phyloP scores from a whole-genome alignment of 2,797 vertebrate genomes.

The Ctenochaetus hawaiiensis region DNA sequence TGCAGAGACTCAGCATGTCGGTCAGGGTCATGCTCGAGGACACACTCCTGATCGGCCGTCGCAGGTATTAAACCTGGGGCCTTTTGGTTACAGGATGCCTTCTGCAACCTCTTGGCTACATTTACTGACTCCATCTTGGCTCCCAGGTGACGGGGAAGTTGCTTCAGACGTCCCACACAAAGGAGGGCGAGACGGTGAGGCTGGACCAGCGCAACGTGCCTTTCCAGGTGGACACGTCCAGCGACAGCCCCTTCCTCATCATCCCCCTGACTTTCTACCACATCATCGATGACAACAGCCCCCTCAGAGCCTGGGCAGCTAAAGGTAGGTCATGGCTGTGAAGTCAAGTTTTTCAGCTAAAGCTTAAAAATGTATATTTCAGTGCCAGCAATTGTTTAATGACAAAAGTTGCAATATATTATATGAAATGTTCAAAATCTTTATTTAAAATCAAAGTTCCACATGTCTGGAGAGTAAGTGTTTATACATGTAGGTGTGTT shows the following conservation, averaged over 20 bases:
- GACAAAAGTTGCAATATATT: neutral
- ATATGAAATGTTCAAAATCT: neutral
- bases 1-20: neutral
- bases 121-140: constrained; percentile 45
- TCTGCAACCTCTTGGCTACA: constrained; percentile 56
- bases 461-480: constrained; percentile 4
- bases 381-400: neutral
- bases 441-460: neutral
- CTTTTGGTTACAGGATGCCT: constrained; percentile 74
- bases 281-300: constrained; percentile 91
- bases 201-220: constrained; percentile 95
- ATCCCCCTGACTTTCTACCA: constrained; percentile 97
- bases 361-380: constrained; percentile 54
- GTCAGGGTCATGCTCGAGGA: neutral
- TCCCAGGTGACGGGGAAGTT: constrained; percentile 92
- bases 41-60: constrained; percentile 11
- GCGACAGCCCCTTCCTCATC: constrained; percentile 97
- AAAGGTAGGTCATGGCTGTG: constrained; percentile 73
- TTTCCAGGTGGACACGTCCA: constrained; percentile 95
- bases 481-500: constrained; percentile 65
- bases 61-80: constrained; percentile 58
- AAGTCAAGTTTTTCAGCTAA: constrained; percentile 16
- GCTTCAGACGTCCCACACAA: constrained; percentile 92
- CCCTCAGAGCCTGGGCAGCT: constrained; percentile 86
- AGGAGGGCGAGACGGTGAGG: constrained; percentile 93